Conservation (phyloP, 2,797 vertebrate genomes). For the Enteromius thamalakanensis region DNA sequence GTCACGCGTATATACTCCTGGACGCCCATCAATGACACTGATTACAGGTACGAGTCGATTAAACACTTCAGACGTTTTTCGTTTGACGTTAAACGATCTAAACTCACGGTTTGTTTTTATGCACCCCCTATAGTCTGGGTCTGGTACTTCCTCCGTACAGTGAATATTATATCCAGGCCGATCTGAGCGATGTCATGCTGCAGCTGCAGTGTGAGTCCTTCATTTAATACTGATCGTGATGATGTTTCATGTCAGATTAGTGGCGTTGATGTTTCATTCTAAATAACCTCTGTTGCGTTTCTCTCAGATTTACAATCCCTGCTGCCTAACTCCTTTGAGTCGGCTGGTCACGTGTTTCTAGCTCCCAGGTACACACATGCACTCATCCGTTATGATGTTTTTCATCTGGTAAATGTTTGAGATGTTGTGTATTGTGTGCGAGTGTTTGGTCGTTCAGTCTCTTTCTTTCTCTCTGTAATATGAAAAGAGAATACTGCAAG, state of each 20-base stretch:
- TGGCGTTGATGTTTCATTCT: background rate
- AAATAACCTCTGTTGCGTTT: constrained; percentile 58
- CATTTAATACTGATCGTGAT: background rate
- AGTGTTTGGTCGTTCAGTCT: constrained; percentile 40
- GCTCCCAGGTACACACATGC: constrained; percentile 86
- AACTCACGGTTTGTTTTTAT: constrained; percentile 8
- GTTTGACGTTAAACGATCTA: background rate
- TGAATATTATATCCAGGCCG: constrained; percentile 95
- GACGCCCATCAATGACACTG: constrained; percentile 94
- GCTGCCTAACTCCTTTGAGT: constrained; percentile 96
- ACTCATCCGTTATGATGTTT: background rate
- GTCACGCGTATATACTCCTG: constrained; percentile 90
- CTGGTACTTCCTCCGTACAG: constrained; percentile 93
- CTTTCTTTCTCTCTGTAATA: background rate
- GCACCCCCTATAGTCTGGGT: constrained; percentile 83
- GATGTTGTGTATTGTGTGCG: constrained; percentile 64
- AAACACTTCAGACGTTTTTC: too few relatives aligned
- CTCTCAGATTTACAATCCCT: constrained; percentile 96
- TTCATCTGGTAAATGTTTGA: constrained; percentile 60
- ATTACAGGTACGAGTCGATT: constrained; percentile 89
- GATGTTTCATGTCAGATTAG: background rate
- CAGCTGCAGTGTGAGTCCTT: constrained; percentile 97
- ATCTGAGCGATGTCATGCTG: constrained; percentile 97
- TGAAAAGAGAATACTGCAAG: constrained; percentile 93
- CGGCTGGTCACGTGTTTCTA: constrained; percentile 96